Evolutionary conservation across 2,113 vertebrate species (phyloP).

Genomic region (Sinocyclocheilus rhinocerous): DNA sequence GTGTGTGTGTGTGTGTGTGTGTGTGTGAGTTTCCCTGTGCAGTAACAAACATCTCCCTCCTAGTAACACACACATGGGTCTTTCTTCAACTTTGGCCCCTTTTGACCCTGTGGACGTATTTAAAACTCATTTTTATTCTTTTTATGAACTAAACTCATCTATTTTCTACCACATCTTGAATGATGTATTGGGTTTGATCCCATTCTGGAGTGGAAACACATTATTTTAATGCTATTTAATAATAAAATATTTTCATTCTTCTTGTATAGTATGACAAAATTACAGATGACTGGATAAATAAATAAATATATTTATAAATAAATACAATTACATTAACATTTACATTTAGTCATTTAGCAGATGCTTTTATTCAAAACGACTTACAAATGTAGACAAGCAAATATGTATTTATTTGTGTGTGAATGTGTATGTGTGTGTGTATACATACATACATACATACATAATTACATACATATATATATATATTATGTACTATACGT

Average conservation of each 20-base stretch:
- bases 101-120: neutral
- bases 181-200: neutral
- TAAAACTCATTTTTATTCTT: neutral
- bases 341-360: too few species aligned
- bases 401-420: too few species aligned
- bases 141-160: neutral
- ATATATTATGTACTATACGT: too few species aligned
- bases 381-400: too few species aligned
- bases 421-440: too few species aligned
- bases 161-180: neutral
- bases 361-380: too few species aligned
- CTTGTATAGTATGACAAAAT: neutral
- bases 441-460: too few species aligned
- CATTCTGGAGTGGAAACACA: neutral
- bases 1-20: conserved; percentile 32
- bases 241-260: neutral
- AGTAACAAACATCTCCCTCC: conserved; percentile 7
- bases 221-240: neutral
- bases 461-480: too few species aligned
- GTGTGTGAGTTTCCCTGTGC: conserved; percentile 31
- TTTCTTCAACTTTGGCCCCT: neutral
- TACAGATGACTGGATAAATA: too few species aligned
- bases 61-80: neutral
- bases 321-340: neutral
- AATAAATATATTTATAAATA: too few species aligned